Conservation (phyloP, 2,888 invertebrate genomes). For the Drosophila pseudotakahashii region DNA sequence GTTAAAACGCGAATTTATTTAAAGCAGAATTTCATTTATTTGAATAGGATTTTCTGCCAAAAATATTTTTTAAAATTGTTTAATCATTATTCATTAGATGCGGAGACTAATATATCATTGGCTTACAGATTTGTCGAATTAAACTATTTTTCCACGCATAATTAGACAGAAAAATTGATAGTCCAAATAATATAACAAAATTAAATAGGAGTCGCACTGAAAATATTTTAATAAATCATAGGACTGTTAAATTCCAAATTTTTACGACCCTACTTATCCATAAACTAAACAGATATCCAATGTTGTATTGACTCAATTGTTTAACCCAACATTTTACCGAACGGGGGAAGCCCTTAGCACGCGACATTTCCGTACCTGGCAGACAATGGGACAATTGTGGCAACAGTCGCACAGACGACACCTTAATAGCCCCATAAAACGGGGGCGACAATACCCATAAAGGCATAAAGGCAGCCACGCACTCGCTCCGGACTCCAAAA, state of each 20-base stretch:
- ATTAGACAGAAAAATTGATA: no score
- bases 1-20: neutral
- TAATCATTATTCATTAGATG: no score
- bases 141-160: no score
- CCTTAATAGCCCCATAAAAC: slow-evolving; percentile 67
- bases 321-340: slow-evolving; percentile 11
- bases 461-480: slow-evolving; percentile 45
- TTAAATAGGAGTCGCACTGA: no score
- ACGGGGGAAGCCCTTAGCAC: slow-evolving; percentile 37
- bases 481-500: slow-evolving; percentile 7
- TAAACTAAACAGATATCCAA: no score
- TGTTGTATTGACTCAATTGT: slow-evolving; percentile 3
- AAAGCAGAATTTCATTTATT: neutral
- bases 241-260: no score
- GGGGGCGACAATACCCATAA: slow-evolving; percentile 53
- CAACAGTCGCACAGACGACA: slow-evolving; percentile 49
- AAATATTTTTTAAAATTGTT: no score
- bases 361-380: slow-evolving; percentile 49
- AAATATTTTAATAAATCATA: no score
- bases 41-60: neutral
- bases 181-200: no score
- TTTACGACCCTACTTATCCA: no score
- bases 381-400: slow-evolving; percentile 50
- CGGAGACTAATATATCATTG: no score
- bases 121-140: no score